A percentile compares a stretch with the other conserved stretches of the same genome.
Evolutionary conservation across 2,113 vertebrate genomes (phyloP).

Genomic region (Theristicus caerulescens): DNA sequence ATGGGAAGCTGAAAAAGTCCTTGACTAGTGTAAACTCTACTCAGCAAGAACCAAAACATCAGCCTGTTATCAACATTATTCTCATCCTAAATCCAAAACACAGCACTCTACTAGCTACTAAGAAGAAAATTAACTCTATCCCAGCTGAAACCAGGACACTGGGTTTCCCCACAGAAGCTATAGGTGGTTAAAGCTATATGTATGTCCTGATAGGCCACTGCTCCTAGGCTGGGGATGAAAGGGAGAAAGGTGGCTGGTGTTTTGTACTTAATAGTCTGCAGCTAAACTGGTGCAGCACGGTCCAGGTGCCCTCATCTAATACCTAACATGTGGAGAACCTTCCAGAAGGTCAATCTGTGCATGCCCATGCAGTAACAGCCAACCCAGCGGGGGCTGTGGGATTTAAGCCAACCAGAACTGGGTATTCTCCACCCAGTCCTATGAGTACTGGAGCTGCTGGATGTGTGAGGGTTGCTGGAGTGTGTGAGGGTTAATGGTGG

Average conservation of each 20-base stretch:
- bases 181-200: background rate
- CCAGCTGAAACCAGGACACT: no score
- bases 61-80: no score
- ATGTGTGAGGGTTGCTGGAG: background rate
- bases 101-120: no score
- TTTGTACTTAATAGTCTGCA: background rate
- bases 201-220: background rate
- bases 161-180: background rate
- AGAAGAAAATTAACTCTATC: no score
- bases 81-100: no score
- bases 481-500: fast-evolving
- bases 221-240: background rate
- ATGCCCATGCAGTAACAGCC: background rate
- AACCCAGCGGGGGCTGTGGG: background rate
- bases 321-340: fast-evolving
- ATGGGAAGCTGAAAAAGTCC: no score
- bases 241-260: background rate
- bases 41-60: no score
- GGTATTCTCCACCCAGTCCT: fast-evolving
- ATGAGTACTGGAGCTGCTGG: fast-evolving
- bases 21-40: no score
- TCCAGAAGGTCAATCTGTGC: background rate
- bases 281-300: background rate
- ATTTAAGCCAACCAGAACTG: background rate
- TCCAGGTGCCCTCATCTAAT: background rate